Conservation (phyloP, 2,113 vertebrate genomes). For the human region GRCh38 chr4:78658001-78658500, state of each 20-base stretch:
- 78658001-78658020: background rate
- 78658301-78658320: background rate
- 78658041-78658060: background rate
- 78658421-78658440: too few relatives aligned
- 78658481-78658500: too few relatives aligned
- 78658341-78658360: background rate
- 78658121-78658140: background rate
- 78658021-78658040: background rate
- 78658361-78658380: background rate
- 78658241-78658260: conserved; percentile 52
- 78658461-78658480: too few relatives aligned
- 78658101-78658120: background rate
- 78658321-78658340: background rate
- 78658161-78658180: background rate
- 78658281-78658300: background rate
- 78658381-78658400: too few relatives aligned
- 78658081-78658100: background rate
- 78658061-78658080: background rate
- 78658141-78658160: background rate
- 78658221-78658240: conserved; percentile 28
- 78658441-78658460: too few relatives aligned
- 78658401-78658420: too few relatives aligned
- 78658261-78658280: background rate
- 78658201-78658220: background rate
- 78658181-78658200: background rate